phyloP scores from a whole-genome alignment of 2,888 invertebrate species.

The Hirtodrosophila alboralis region DNA sequence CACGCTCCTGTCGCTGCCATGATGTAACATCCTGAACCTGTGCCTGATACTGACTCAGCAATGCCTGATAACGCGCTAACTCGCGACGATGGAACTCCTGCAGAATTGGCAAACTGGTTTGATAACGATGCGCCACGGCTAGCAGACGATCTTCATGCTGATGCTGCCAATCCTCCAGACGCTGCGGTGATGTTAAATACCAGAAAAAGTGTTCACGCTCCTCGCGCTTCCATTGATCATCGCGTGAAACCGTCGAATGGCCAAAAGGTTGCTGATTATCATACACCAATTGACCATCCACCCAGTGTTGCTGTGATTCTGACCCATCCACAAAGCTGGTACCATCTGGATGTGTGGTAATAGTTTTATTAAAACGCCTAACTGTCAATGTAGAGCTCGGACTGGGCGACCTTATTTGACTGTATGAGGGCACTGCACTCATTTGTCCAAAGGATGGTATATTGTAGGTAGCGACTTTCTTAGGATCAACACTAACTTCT shows the following conservation, averaged over 20 bases:
- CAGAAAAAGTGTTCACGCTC: slow-evolving; percentile 83
- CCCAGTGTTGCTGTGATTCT: slow-evolving; percentile 79
- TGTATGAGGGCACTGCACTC: slow-evolving; percentile 29
- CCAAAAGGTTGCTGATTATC: slow-evolving; percentile 80
- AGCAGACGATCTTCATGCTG: slow-evolving; percentile 81
- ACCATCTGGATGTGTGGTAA: slow-evolving; percentile 76
- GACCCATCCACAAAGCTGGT: slow-evolving; percentile 75
- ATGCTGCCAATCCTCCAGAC: slow-evolving; percentile 80
- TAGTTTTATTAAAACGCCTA: slow-evolving; percentile 75
- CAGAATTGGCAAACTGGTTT: slow-evolving; percentile 72
- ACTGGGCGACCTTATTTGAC: slow-evolving; percentile 42
- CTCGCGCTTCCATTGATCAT: slow-evolving; percentile 82
- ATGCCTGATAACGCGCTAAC: slow-evolving; percentile 70
- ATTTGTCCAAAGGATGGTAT: slow-evolving; percentile 23
- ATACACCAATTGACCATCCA: slow-evolving; percentile 79
- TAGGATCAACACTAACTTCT: slow-evolving; percentile 67
- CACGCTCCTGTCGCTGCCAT: slow-evolving; percentile 80
- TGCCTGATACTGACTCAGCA: slow-evolving; percentile 75
- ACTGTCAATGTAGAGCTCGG: slow-evolving; percentile 70
- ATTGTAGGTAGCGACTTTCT: slow-evolving; percentile 5
- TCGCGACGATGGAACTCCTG: slow-evolving; percentile 81
- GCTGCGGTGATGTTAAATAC: slow-evolving; percentile 72
- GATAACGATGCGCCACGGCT: slow-evolving; percentile 74
- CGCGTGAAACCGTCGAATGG: slow-evolving; percentile 66
- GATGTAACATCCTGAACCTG: slow-evolving; percentile 65